phyloP scores from a whole-genome alignment of 2,797 vertebrate genomes.

The Tiaroga cobitis region DNA sequence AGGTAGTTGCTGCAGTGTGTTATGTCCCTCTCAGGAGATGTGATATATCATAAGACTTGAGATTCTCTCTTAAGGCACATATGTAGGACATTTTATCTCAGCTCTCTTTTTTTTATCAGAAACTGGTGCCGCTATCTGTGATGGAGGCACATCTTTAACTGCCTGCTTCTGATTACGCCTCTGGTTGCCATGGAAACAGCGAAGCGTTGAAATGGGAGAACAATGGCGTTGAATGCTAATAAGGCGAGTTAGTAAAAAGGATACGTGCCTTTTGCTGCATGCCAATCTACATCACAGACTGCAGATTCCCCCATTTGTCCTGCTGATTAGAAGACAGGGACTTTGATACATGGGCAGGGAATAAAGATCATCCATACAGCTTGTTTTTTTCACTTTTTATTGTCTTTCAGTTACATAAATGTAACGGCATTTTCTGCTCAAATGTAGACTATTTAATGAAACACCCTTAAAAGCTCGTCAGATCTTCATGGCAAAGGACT shows the following conservation, averaged over 20 bases:
- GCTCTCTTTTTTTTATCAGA: conserved; percentile 47
- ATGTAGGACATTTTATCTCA: conserved; percentile 51
- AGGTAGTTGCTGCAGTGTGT: neutral
- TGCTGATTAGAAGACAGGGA: conserved; percentile 45
- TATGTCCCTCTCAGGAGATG: conserved; percentile 17
- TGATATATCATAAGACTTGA: conserved; percentile 32
- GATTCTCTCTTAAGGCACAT: conserved; percentile 37
- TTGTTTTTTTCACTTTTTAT: conserved; percentile 28
- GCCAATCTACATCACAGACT: conserved; percentile 50
- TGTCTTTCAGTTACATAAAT: conserved; percentile 29
- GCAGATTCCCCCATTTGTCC: conserved; percentile 44
- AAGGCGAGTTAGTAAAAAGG: conserved; percentile 49
- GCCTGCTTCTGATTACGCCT: conserved; percentile 59
- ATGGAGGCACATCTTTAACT: conserved; percentile 58
- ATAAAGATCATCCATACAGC: conserved; percentile 22
- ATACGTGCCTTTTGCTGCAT: conserved; percentile 29
- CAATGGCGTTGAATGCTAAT: conserved; percentile 62
- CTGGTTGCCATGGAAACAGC: conserved; percentile 56
- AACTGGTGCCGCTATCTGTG: conserved; percentile 52
- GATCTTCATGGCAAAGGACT: conserved; percentile 37
- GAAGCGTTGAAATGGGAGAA: conserved; percentile 58
- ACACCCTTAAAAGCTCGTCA: conserved; percentile 45
- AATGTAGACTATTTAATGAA: conserved; percentile 32
- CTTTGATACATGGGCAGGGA: conserved; percentile 49
- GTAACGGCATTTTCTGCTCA: conserved; percentile 29